Percentiles rank a stretch among this genome's conserved stretches.
These are phyloP conservation scores for Zaprionus inermis DNA, from an alignment of 1,140 invertebrate genomes.

Conservation along the genomic window DNA sequence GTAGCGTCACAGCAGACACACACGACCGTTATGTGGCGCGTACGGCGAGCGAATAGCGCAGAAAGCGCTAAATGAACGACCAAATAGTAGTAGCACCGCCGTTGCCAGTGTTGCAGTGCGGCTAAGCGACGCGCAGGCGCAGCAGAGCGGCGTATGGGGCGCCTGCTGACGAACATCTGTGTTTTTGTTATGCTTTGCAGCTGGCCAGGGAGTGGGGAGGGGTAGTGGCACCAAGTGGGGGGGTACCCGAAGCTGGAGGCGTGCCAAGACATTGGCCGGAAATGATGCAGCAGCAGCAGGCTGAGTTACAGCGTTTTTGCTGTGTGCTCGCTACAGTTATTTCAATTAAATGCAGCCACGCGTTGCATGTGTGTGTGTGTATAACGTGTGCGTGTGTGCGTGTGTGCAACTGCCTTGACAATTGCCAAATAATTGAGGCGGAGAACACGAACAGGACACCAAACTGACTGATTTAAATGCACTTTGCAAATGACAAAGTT, in stretches of 20 bases:
- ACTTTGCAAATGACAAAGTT: conserved; percentile 12
- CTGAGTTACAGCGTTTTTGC: conserved; percentile 14
- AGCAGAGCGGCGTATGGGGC: neutral
- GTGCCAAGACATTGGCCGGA: conserved; percentile 44
- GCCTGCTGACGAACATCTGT: conserved; percentile 66
- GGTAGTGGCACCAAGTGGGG: neutral
- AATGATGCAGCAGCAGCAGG: conserved; percentile 37
- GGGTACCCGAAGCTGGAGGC: neutral
- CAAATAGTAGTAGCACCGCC: neutral
- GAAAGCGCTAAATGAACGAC: conserved; percentile 17
- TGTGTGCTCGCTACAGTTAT: conserved; percentile 29
- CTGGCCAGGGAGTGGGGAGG: neutral
- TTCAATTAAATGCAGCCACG: conserved; percentile 37
- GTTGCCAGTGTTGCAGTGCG: conserved; percentile 61
- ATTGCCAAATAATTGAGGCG: conserved; percentile 45
- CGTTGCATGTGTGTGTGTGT: conserved; percentile 13
- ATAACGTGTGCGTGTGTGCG: conserved; percentile 15
- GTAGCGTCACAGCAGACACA: conserved; percentile 20
- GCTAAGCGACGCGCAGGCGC: conserved; percentile 43
- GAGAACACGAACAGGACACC: conserved; percentile 13
- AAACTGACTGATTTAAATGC: conserved; percentile 5
- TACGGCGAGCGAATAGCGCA: conserved; percentile 63
- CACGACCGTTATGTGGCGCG: conserved; percentile 60
- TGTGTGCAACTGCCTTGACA: conserved; percentile 16
- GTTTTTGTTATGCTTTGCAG: conserved; percentile 68